Evolutionary conservation across 2,797 vertebrate genomes (phyloP).

Genomic region (Rallus crepitans): DNA sequence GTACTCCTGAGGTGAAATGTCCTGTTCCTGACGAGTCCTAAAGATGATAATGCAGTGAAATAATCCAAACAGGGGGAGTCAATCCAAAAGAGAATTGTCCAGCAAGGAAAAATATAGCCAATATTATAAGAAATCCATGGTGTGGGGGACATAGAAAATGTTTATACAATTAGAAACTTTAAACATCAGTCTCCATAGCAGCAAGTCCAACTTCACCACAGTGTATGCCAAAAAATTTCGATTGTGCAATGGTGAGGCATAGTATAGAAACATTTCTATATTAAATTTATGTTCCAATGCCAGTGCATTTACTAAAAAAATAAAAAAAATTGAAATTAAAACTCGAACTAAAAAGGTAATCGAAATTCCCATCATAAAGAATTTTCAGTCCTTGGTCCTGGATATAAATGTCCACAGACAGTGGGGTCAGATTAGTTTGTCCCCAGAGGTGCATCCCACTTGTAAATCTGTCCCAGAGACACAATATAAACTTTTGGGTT

Average conservation of each 20-base stretch:
- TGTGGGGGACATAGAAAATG: conserved; percentile 85
- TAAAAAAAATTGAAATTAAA: conserved; percentile 84
- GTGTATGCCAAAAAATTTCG: conserved; percentile 79
- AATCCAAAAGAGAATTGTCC: conserved; percentile 87
- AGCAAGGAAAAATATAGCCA: conserved; percentile 88
- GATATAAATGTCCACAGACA: conserved; percentile 71
- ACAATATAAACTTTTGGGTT: conserved; percentile 62
- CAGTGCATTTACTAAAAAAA: conserved; percentile 85
- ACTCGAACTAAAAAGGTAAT: conserved; percentile 78
- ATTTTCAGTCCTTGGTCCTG: conserved; percentile 76
- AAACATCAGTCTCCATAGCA: conserved; percentile 85
- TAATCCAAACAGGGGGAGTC: conserved; percentile 87
- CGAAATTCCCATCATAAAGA: conserved; percentile 77
- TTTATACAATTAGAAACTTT: conserved; percentile 86
- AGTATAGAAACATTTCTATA: conserved; percentile 82
- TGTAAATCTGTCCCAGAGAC: conserved; percentile 70
- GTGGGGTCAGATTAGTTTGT: conserved; percentile 64
- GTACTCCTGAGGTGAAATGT: conserved; percentile 87
- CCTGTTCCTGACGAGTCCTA: conserved; percentile 87
- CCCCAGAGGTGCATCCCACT: conserved; percentile 63
- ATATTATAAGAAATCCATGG: conserved; percentile 86
- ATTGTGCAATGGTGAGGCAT: conserved; percentile 85
- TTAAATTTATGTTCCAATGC: conserved; percentile 83
- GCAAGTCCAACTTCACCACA: conserved; percentile 84
- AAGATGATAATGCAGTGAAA: conserved; percentile 88